Conservation (phyloP, 2,113 vertebrate genomes). For the Sceloporus tristichus region DNA sequence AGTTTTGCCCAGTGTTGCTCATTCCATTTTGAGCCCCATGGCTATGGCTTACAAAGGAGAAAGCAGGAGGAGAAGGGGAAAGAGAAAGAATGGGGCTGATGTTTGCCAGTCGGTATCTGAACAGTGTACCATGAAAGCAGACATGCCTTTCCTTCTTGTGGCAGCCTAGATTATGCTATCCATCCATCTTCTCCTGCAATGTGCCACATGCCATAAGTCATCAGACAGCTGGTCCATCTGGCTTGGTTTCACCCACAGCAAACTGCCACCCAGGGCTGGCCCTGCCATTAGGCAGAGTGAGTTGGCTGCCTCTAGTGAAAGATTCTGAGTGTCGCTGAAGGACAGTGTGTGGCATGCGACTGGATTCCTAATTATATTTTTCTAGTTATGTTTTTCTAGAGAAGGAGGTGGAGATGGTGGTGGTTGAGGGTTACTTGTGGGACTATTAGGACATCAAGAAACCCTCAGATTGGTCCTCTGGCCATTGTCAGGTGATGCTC, state of each 20-base stretch:
- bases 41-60: not conserved
- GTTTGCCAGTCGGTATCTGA: not conserved
- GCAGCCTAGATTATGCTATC: conserved; percentile 15
- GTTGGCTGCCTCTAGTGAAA: not conserved
- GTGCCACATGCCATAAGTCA: not conserved
- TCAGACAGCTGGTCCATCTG: not conserved
- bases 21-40: not conserved
- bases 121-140: not conserved
- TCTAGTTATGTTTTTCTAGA: no score
- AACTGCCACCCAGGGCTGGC: not conserved
- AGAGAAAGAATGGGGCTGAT: not conserved
- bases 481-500: not conserved
- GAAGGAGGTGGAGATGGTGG: not conserved
- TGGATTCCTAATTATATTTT: not conserved
- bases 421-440: not conserved
- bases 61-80: not conserved
- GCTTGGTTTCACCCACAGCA: not conserved
- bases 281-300: not conserved
- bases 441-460: not conserved
- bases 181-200: conserved; percentile 22
- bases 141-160: conserved; percentile 10
- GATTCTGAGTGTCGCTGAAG: not conserved
- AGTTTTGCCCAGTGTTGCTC: not conserved
- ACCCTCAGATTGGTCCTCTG: not conserved
- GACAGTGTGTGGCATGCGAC: not conserved